Base-by-base conservation (phyloP, 2,797 vertebrate species). In the Buphagus erythrorhynchus region DNA sequence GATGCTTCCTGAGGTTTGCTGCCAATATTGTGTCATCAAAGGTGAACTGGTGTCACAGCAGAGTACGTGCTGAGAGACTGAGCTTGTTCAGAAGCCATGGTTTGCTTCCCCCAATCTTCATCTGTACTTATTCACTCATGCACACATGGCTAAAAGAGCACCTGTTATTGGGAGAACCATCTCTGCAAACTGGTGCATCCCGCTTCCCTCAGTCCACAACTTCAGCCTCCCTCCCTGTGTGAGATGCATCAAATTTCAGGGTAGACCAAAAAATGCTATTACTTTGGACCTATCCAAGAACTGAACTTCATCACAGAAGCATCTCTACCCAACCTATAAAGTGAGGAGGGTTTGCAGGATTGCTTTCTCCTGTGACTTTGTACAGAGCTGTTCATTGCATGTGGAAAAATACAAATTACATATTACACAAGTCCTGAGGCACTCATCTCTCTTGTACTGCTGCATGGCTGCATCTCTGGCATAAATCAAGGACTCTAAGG, bases 1-100 rank as follows among this genome's bases (percentile, higher is more conserved):
- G 96, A 93, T 93, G 87, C 81, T 91, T 92, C 87, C 67, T 82
- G 78, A 87, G 48, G 71, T 87, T 79, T 1, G 10, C 33, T 89
- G 86, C 91, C 89, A 89, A 24, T 19, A 61, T 49, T 87, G 19
- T 45, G 7, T 31, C 73, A 76, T 62, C 57, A 49, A 92, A 92
- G 89, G 81, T 89, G 91, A 89, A 26, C 77, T 36, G 67, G 77
- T 92, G 63, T 89, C 71, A 52, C 28, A 5, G 25, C 40, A 76
- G 52, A 76, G 29, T 45, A 40, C 0, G 1, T 18, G 57, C 46
- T 79, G 78, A 71, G 78, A 82, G 72, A 18, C 36, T 52, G 74
- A 79, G 40, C 78, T 58, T 76, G 16, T 49, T 76, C 38, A 18
- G 86, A 42, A 92, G n/a, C 58, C 45, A 18, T 10, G 28, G 25